phyloP scores from a whole-genome alignment of 2,113 vertebrate genomes.

The Ophiodon elongatus region DNA sequence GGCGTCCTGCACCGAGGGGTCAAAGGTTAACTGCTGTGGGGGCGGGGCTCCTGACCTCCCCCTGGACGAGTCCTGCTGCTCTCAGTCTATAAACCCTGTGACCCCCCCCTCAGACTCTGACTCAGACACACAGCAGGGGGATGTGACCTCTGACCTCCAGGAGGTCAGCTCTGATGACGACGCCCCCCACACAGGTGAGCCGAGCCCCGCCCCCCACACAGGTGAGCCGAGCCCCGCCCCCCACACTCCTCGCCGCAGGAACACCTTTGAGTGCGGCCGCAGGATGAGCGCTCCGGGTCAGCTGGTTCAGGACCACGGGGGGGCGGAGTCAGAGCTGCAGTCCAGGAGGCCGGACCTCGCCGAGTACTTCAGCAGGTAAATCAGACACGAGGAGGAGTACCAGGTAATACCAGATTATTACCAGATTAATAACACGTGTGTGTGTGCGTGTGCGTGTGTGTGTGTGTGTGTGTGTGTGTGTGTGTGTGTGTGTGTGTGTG shows the following conservation, averaged over 20 bases:
- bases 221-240: fast-evolving
- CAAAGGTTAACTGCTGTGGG: background rate
- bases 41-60: background rate
- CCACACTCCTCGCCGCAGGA: background rate
- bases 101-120: background rate
- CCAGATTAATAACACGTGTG: background rate
- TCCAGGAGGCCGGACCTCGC: slow-evolving; percentile 17
- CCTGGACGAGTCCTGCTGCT: background rate
- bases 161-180: slow-evolving; percentile 1
- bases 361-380: slow-evolving; percentile 17
- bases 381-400: background rate
- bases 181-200: background rate
- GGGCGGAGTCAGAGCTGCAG: background rate
- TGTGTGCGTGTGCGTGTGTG: background rate
- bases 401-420: too few relatives aligned
- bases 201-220: background rate
- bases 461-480: slow-evolving; percentile 2
- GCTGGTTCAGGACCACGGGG: background rate
- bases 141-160: background rate
- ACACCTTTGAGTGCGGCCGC: background rate
- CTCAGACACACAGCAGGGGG: background rate
- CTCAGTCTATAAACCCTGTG: background rate
- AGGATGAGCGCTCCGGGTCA: background rate
- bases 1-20: background rate
- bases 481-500: background rate